phyloP scores from a whole-genome alignment of 2,888 invertebrate genomes.

The Amblyjoppa proteus region DNA sequence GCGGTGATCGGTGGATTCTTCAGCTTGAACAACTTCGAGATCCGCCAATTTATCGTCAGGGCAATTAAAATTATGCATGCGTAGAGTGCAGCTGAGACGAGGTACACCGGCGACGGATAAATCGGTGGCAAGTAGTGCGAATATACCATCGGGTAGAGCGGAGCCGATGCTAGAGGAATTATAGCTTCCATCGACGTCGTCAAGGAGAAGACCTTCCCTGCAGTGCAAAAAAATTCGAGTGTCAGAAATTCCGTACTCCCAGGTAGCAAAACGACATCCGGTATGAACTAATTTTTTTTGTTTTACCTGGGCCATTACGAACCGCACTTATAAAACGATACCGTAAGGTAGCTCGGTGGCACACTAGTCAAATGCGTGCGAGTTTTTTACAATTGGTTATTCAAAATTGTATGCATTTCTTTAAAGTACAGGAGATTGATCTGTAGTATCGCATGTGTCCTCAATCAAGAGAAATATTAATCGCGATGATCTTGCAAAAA shows the following conservation, averaged over 20 bases:
- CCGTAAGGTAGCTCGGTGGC: no score
- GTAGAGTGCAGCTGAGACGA: constrained; percentile 75
- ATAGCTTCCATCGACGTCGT: constrained; percentile 89
- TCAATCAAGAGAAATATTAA: no score
- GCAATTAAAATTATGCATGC: constrained; percentile 71
- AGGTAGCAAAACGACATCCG: no score
- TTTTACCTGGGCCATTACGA: no score
- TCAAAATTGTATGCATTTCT: no score
- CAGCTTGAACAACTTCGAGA: constrained; percentile 35
- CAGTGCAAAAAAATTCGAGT: constrained; percentile 49
- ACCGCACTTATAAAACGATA: background rate
- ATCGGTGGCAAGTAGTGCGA: constrained; percentile 77
- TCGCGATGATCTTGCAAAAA: no score
- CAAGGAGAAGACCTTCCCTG: constrained; percentile 90
- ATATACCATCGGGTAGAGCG: constrained; percentile 89
- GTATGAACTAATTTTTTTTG: no score
- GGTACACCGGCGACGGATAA: constrained; percentile 80
- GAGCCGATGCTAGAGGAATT: constrained; percentile 87
- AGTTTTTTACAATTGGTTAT: no score
- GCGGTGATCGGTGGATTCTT: background rate
- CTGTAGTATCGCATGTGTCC: no score
- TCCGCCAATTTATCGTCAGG: constrained; percentile 70
- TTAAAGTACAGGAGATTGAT: no score
- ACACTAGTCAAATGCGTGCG: no score
- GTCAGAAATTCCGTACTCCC: background rate